phyloP scores from a whole-genome alignment of 1,140 invertebrate genomes.

The Trachymyrmex septentrionalis region DNA sequence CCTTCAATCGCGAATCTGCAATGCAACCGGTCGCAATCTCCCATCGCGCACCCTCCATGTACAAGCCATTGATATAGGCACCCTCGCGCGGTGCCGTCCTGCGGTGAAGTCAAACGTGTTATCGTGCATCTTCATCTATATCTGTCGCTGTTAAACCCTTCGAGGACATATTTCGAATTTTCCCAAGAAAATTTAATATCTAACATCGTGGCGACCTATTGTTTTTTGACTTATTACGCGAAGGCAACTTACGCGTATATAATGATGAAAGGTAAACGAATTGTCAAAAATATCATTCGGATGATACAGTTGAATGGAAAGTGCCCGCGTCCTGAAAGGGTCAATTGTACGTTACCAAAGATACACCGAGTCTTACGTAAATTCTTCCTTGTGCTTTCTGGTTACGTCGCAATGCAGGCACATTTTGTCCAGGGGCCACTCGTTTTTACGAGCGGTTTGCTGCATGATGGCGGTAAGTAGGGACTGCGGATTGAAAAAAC shows the following conservation, averaged over 20 bases:
- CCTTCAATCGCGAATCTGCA: conserved; percentile 94
- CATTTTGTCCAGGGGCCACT: conserved; percentile 98
- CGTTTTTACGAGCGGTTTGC: conserved; percentile 97
- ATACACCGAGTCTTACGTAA: conserved; percentile 87
- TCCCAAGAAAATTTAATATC: not conserved
- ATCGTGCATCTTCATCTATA: not conserved
- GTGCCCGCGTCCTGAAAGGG: not conserved
- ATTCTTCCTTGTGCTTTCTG: conserved; percentile 95
- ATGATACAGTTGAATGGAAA: not conserved
- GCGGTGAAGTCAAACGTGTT: conserved; percentile 11
- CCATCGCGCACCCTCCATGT: conserved; percentile 98
- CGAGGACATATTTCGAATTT: not conserved
- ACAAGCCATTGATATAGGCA: conserved; percentile 95
- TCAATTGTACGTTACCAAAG: not conserved
- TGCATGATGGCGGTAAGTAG: conserved; percentile 99
- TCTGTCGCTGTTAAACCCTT: not conserved
- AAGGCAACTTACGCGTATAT: not conserved
- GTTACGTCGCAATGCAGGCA: conserved; percentile 97
- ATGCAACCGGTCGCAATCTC: conserved; percentile 92
- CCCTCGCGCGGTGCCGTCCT: conserved; percentile 95
- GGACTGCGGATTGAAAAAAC: conserved; percentile 98
- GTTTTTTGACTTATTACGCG: not conserved
- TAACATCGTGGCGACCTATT: not conserved
- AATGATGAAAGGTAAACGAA: no score
- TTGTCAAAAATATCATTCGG: no score